phyloP scores from a whole-genome alignment of 2,888 invertebrate genomes.

The Plagodis dolabraria region DNA sequence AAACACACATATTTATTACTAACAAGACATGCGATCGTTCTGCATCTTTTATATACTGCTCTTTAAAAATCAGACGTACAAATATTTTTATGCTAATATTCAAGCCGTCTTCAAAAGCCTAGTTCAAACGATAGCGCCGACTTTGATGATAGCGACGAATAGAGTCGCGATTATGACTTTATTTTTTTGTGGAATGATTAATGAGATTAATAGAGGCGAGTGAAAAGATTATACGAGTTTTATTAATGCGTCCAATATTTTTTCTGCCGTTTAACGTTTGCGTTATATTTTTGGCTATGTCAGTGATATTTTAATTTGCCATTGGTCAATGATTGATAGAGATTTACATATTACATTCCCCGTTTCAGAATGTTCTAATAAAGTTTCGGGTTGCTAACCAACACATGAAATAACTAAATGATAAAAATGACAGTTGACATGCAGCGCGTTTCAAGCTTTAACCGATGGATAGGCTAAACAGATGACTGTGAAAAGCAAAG shows the following conservation, averaged over 20 bases:
- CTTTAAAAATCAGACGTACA: slow-evolving; percentile 30
- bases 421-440: too few species aligned
- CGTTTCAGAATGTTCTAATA: too few species aligned
- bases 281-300: slow-evolving; percentile 2
- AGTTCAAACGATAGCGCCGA: slow-evolving; percentile 68
- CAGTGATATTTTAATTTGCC: neutral
- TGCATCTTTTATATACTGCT: slow-evolving; percentile 23
- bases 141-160: slow-evolving; percentile 66
- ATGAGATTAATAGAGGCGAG: slow-evolving; percentile 21
- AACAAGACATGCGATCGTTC: slow-evolving; percentile 27
- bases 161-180: slow-evolving; percentile 59
- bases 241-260: slow-evolving; percentile 13
- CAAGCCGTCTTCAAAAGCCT: slow-evolving; percentile 56
- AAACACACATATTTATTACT: slow-evolving; percentile 52
- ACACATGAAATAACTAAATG: too few species aligned
- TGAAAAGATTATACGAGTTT: slow-evolving; percentile 7
- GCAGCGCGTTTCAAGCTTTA: too few species aligned
- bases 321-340: too few species aligned
- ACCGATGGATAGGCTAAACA: too few species aligned
- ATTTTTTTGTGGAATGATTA: slow-evolving; percentile 32
- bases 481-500: too few species aligned
- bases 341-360: too few species aligned
- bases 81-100: slow-evolving; percentile 41
- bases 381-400: too few species aligned
- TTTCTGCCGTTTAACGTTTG: slow-evolving; percentile 9